Base-by-base conservation (phyloP, 2,797 vertebrate species). In the Benthosema pterotum region DNA sequence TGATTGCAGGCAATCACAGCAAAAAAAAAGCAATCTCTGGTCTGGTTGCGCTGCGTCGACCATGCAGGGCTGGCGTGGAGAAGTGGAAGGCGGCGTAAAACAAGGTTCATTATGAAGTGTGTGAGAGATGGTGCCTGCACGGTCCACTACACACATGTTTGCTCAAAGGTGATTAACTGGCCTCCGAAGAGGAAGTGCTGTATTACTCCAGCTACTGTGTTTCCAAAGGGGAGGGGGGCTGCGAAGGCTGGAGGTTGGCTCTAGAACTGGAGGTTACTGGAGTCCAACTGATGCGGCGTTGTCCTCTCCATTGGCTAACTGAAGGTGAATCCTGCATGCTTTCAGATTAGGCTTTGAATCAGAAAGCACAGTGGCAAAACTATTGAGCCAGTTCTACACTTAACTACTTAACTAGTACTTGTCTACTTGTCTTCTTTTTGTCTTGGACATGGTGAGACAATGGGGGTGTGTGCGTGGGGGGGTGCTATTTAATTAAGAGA, bases 101-200 rank as follows among this genome's bases (percentile, higher is more conserved):
- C 76, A 72, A 77, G 65, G 72, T 79, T 88, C 82, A 82, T 83
- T 82, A 83, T 80, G 78, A 84, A 85, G 77, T 82, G 74, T 80
- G 72, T 67, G 49, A 88, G 81, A 80, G 80, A 85, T 78, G 65
- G 80, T 78, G 79, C 75, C 86, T 89, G 90, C 83, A 90, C 32
- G 77, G 79, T 84, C 83, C 78, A 81, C 60, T 51, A 52, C 78
- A 86, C 79, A 83, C 68, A 71, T 77, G 69, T 86, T 89, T 87
- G 80, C 83, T 80, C 81, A 78, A 71, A 69, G 84, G 79, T 87
- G 83, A 89, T 89, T 85, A 85, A 87, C 72, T 78, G 83, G 71
- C 85, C 83, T 78, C 79, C 71, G 63, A 83, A 89, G 82, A 87
- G 85, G 80, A 90, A 87, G 83, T 62, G 78, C 77, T 85, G 75